These are phyloP conservation scores for Indicator maculatus DNA, from an alignment of 2,113 vertebrate genomes.

Conservation along the genomic window DNA sequence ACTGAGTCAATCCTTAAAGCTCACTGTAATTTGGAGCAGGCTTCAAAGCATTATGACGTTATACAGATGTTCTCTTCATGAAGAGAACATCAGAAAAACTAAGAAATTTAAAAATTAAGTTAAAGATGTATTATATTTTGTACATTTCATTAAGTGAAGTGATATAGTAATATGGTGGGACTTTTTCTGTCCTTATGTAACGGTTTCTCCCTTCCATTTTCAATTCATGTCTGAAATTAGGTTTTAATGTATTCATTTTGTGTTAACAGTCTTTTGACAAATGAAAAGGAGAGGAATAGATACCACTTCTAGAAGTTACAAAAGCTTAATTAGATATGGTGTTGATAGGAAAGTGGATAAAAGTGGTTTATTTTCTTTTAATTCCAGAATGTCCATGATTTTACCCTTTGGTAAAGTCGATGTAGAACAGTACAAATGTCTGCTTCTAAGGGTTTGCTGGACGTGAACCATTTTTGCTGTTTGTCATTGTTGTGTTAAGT, in stretches of 20 bases:
- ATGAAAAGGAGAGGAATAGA: not conserved
- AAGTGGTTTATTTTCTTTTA: not conserved
- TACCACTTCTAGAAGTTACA: not conserved
- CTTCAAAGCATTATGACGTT: rapidly evolving
- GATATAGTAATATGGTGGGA: rapidly evolving
- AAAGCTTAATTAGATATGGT: not conserved
- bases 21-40: not conserved
- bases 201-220: not conserved
- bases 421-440: not conserved
- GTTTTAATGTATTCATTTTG: not conserved
- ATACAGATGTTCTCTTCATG: not conserved
- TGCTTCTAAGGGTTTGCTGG: not conserved
- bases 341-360: not conserved
- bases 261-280: not conserved
- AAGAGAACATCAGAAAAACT: not conserved
- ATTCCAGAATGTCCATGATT: not conserved
- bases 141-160: not conserved
- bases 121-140: not conserved
- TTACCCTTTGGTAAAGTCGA: not conserved
- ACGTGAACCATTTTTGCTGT: not conserved
- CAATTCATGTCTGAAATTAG: not conserved
- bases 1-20: not conserved
- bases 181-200: not conserved
- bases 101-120: not conserved
- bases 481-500: not conserved